These are phyloP conservation scores for Rhegmatorhina hoffmannsi DNA, from an alignment of 2,113 vertebrate genomes.

Conservation along the genomic window DNA sequence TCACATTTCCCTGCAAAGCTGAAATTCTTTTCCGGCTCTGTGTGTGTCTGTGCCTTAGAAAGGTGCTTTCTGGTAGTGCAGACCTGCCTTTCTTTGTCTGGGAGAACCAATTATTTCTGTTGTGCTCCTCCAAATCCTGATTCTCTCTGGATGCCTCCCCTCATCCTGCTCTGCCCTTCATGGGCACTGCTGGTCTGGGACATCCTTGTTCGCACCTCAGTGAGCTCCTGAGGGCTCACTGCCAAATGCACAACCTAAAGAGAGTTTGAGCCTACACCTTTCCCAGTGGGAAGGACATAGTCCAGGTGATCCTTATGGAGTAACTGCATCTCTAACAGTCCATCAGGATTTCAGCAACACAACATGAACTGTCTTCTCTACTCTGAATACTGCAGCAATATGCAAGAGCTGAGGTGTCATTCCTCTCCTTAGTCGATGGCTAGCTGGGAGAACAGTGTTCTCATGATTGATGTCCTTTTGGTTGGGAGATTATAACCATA, in stretches of 20 bases:
- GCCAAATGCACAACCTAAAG: background rate
- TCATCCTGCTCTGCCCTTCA: background rate
- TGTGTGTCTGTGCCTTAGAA: background rate
- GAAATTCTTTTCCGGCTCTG: background rate
- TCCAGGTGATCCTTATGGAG: background rate
- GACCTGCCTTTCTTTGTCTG: background rate
- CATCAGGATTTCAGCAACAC: background rate
- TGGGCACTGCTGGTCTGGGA: background rate
- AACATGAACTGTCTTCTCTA: background rate
- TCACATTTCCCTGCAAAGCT: background rate
- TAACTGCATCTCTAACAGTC: background rate
- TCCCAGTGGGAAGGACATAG: background rate
- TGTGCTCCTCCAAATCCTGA: background rate
- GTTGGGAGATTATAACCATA: background rate
- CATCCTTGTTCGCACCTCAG: accelerated
- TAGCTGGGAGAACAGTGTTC: background rate
- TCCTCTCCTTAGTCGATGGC: accelerated
- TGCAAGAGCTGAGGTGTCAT: background rate
- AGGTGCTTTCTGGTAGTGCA: background rate
- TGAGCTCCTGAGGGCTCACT: background rate
- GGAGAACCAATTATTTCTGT: background rate
- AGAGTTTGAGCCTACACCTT: background rate
- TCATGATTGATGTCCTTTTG: background rate
- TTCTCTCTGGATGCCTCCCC: background rate
- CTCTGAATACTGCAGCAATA: background rate